Evolutionary conservation across 2,888 invertebrate species (phyloP).

Genomic region (Diaphora mendica): DNA sequence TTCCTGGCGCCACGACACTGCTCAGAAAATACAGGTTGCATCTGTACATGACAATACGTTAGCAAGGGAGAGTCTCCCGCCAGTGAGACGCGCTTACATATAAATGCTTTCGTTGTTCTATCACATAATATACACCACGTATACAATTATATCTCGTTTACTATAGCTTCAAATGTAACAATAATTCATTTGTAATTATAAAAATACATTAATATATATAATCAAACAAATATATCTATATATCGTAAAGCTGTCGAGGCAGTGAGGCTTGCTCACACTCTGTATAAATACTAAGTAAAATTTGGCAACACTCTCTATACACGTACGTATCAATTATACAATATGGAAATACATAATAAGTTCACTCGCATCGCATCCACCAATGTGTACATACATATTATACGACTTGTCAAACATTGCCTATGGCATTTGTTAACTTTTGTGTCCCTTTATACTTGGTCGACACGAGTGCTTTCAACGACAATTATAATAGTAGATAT

Average conservation of each 20-base stretch:
- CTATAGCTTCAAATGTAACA: slow-evolving; percentile 18
- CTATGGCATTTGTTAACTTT: neutral
- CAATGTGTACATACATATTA: neutral
- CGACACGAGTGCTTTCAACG: slow-evolving; percentile 1
- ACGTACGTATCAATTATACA: slow-evolving; percentile 20
- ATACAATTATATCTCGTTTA: slow-evolving; percentile 14
- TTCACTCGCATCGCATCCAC: slow-evolving; percentile 5
- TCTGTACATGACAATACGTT: slow-evolving; percentile 13
- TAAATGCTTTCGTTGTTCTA: slow-evolving; percentile 49
- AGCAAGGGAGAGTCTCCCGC: slow-evolving; percentile 33
- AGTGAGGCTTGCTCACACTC: slow-evolving; percentile 16
- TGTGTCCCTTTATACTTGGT: neutral
- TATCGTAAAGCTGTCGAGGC: slow-evolving; percentile 21
- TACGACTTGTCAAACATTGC: neutral
- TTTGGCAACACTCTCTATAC: slow-evolving; percentile 67
- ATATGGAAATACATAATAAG: slow-evolving; percentile 7
- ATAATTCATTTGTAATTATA: slow-evolving; percentile 11
- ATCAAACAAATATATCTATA: slow-evolving; percentile 22
- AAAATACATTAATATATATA: slow-evolving; percentile 22
- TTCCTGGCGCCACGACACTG: neutral
- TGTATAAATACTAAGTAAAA: slow-evolving; percentile 62
- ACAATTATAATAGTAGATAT: slow-evolving; percentile 3
- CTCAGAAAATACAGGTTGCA: slow-evolving; percentile 5
- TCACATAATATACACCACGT: slow-evolving; percentile 29
- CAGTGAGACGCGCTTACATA: slow-evolving; percentile 21